Conservation (phyloP, 2,888 invertebrate genomes). For the Coenonympha glycerion region DNA sequence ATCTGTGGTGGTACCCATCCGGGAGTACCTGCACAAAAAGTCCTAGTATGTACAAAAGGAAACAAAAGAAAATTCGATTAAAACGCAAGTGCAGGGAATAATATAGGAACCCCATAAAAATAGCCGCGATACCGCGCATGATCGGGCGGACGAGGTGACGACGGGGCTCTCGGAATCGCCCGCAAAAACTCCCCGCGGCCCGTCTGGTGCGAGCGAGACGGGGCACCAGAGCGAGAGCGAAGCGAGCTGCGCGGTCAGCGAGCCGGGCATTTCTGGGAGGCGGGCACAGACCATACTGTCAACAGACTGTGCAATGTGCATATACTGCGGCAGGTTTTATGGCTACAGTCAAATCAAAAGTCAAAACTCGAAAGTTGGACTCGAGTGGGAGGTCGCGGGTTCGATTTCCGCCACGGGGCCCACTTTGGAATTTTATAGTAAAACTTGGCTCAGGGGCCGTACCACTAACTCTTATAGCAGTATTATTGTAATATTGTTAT, state of each 20-base stretch:
- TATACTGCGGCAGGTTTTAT: no score
- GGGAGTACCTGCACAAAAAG: no score
- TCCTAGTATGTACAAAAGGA: no score
- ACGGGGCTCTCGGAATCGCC: constrained; percentile 27
- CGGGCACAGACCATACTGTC: constrained; percentile 37
- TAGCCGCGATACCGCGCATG: constrained; percentile 8
- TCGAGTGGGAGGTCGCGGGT: no score
- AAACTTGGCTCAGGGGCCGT: no score
- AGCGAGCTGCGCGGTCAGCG: constrained; percentile 57
- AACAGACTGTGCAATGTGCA: not conserved
- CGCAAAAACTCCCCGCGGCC: constrained; percentile 55
- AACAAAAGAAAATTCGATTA: constrained; percentile 5
- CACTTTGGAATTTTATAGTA: no score
- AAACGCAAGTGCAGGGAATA: constrained; percentile 4
- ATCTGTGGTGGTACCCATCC: no score
- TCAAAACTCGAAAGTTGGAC: no score
- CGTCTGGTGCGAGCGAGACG: constrained; percentile 54
- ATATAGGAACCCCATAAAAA: constrained; percentile 9
- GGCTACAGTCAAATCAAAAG: no score
- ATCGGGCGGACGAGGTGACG: constrained; percentile 23
- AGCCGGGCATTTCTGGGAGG: constrained; percentile 54
- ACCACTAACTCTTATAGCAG: no score
- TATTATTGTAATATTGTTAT: no score
- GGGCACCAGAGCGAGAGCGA: constrained; percentile 35
- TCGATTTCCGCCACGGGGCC: no score